These are phyloP conservation scores for Spilosoma lubricipeda DNA, from an alignment of 2,888 invertebrate species.

Conservation along the genomic window DNA sequence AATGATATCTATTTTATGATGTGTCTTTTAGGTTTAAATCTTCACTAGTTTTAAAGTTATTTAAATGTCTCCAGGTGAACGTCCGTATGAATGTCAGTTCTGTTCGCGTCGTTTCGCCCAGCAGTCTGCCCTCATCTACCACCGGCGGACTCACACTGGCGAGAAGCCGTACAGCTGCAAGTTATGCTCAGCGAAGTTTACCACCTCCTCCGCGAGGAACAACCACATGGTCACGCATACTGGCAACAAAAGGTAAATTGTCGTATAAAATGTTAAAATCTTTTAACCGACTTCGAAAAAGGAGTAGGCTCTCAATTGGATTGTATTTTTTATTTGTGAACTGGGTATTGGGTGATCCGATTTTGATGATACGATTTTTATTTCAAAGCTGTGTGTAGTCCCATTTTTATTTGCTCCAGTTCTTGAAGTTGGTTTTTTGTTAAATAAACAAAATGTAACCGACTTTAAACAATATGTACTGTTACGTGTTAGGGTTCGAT, in stretches of 20 bases:
- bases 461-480: no score
- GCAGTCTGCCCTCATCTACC: slow-evolving; percentile 84
- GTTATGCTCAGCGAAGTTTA: slow-evolving; percentile 78
- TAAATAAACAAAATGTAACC: no score
- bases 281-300: no score
- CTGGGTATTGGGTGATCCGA: no score
- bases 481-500: no score
- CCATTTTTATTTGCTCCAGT: no score
- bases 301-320: no score
- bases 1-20: not conserved
- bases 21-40: not conserved
- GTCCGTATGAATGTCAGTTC: slow-evolving; percentile 82
- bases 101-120: slow-evolving; percentile 83
- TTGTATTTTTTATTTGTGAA: no score
- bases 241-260: slow-evolving; percentile 73
- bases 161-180: slow-evolving; percentile 84
- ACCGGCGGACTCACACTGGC: slow-evolving; percentile 83
- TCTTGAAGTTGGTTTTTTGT: no score
- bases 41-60: not conserved
- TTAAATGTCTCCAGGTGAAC: slow-evolving; percentile 68
- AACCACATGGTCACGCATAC: slow-evolving; percentile 82
- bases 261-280: not conserved
- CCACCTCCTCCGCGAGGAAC: slow-evolving; percentile 82
- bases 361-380: no score
- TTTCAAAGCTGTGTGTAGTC: no score